These are phyloP conservation scores for Amblyopsis hoosieri DNA, from an alignment of 2,797 vertebrate species.

Conservation along the genomic window DNA sequence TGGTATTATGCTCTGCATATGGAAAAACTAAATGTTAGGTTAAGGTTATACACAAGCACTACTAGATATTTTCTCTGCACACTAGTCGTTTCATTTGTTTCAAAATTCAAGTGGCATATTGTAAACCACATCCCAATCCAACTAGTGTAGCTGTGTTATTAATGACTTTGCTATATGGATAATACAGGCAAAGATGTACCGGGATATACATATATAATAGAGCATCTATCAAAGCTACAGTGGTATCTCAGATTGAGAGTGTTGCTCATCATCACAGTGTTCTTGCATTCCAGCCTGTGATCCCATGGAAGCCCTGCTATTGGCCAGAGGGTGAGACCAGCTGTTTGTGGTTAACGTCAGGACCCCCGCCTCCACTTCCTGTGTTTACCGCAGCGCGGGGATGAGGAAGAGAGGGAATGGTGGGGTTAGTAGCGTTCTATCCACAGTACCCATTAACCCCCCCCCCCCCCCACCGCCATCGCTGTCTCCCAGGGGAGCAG, in stretches of 20 bases:
- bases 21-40: no score
- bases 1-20: no score
- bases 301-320: conserved; percentile 31
- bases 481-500: conserved; percentile 27
- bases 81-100: no score
- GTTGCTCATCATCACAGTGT: conserved; percentile 60
- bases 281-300: conserved; percentile 49
- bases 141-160: no score
- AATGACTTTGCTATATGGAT: no score
- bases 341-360: conserved; percentile 69
- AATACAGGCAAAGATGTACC: no score
- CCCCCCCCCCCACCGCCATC: neutral
- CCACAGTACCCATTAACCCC: conserved; percentile 19
- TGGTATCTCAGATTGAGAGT: conserved; percentile 39
- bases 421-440: conserved; percentile 40
- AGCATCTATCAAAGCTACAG: conserved; percentile 2
- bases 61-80: no score
- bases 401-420: conserved; percentile 32
- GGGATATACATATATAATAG: no score
- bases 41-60: no score
- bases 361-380: conserved; percentile 62
- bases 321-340: conserved; percentile 45
- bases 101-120: no score
- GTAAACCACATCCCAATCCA: no score
- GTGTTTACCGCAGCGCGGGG: conserved; percentile 68